A percentile compares a stretch with the other conserved stretches of the same genome.
phyloP scores from a whole-genome alignment of 1,140 invertebrate species.

The Bombus fervidus region DNA sequence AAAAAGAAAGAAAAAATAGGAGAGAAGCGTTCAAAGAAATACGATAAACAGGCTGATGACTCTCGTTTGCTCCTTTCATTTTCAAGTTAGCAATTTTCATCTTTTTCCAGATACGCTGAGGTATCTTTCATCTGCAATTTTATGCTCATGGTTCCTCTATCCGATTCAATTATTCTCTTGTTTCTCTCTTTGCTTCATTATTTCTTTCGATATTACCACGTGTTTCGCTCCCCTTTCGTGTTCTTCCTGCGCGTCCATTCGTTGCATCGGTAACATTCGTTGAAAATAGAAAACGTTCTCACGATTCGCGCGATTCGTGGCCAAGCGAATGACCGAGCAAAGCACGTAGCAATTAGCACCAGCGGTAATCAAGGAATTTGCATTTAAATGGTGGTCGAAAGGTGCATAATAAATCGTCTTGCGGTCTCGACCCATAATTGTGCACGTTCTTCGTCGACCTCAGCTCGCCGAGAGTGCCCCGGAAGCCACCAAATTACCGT shows the following conservation, averaged over 20 bases:
- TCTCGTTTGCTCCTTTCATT: neutral
- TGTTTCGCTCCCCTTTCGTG: neutral
- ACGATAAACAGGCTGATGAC: neutral
- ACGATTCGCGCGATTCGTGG: constrained; percentile 46
- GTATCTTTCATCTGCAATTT: neutral
- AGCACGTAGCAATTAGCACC: constrained; percentile 76
- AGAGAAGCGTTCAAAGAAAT: neutral
- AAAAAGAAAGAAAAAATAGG: neutral
- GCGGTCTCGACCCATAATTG: constrained; percentile 61
- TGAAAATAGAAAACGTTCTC: constrained; percentile 34
- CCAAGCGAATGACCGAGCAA: constrained; percentile 49
- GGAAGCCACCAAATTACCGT: constrained; percentile 34
- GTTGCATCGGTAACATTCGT: neutral
- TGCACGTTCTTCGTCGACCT: constrained; percentile 46
- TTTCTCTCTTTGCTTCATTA: constrained; percentile 5
- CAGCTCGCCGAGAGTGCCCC: constrained; percentile 28
- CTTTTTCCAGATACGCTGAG: neutral
- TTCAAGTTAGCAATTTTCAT: neutral
- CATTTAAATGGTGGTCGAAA: constrained; percentile 78
- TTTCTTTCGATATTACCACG: neutral
- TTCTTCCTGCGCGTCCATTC: neutral
- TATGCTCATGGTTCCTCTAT: neutral
- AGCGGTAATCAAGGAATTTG: constrained; percentile 78
- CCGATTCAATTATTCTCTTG: neutral
- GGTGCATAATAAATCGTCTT: constrained; percentile 74